Evolutionary conservation across 2,797 vertebrate genomes (phyloP).

Genomic region (Diceros bicornis): DNA sequence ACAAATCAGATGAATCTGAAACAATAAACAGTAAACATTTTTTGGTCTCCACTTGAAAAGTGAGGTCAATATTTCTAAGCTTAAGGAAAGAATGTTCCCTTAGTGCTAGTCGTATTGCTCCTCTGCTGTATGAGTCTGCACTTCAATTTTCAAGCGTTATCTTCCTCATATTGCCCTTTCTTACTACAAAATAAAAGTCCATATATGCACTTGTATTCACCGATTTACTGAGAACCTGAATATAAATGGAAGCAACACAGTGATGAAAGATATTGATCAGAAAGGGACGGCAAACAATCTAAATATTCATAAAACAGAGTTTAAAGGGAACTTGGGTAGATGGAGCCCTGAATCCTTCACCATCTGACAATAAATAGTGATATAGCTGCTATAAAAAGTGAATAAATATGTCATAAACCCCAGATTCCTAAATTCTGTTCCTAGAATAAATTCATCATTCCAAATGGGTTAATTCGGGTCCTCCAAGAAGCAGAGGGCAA

Average conservation of each 20-base stretch:
- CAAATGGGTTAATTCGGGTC: background rate
- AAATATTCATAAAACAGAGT: slow-evolving; percentile 23
- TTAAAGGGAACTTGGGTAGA: background rate
- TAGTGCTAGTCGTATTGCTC: background rate
- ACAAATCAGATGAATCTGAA: background rate
- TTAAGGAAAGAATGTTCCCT: background rate
- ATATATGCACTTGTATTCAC: background rate
- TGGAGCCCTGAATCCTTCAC: background rate
- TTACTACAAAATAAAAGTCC: background rate
- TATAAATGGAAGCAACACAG: background rate
- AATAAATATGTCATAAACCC: background rate
- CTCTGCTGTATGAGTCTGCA: background rate
- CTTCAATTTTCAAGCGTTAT: background rate
- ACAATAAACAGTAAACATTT: background rate
- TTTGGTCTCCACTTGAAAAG: slow-evolving; percentile 40
- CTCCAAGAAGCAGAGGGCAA: background rate
- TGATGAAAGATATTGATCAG: slow-evolving; percentile 53
- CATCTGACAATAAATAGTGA: background rate
- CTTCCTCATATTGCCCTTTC: background rate
- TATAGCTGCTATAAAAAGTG: background rate
- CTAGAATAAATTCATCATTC: background rate
- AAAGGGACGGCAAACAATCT: slow-evolving; percentile 77
- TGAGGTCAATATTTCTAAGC: background rate
- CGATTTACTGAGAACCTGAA: background rate
- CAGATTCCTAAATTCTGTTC: background rate